These are phyloP conservation scores for Tarsius wallacei DNA, from an alignment of 2,797 vertebrate genomes.

Conservation along the genomic window DNA sequence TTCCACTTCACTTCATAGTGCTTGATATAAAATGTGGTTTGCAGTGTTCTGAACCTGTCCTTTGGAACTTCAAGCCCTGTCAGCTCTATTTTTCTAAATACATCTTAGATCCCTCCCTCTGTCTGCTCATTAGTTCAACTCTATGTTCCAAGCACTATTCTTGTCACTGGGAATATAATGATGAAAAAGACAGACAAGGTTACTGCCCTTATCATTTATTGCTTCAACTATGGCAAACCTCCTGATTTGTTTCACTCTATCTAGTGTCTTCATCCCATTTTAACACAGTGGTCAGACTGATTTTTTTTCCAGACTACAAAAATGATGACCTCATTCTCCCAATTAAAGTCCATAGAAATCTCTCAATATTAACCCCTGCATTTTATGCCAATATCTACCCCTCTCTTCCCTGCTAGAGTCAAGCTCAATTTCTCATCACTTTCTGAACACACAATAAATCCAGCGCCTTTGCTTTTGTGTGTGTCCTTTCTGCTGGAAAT, in stretches of 20 bases:
- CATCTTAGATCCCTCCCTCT: neutral
- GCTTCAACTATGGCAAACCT: neutral
- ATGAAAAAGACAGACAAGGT: constrained; percentile 50
- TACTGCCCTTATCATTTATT: constrained; percentile 58
- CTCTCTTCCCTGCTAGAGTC: neutral
- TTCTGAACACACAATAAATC: neutral
- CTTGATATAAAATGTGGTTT: neutral
- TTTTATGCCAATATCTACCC: neutral
- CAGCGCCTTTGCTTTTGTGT: neutral
- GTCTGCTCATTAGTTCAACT: constrained; percentile 50
- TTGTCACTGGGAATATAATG: constrained; percentile 36
- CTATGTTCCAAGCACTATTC: constrained; percentile 10
- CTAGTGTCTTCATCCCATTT: constrained; percentile 33
- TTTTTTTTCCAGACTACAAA: constrained; percentile 9
- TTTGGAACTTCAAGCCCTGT: neutral
- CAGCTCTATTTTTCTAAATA: constrained; percentile 55
- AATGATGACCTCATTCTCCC: neutral
- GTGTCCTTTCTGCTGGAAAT: neutral
- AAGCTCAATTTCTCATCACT: neutral
- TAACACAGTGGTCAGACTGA: neutral
- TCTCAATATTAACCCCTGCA: neutral
- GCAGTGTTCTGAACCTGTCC: neutral
- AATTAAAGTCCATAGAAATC: neutral
- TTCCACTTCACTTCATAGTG: neutral
- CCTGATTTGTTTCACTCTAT: constrained; percentile 40